Evolutionary conservation across 2,888 invertebrate species (phyloP).

Genomic region (Platynereis dumerilii): DNA sequence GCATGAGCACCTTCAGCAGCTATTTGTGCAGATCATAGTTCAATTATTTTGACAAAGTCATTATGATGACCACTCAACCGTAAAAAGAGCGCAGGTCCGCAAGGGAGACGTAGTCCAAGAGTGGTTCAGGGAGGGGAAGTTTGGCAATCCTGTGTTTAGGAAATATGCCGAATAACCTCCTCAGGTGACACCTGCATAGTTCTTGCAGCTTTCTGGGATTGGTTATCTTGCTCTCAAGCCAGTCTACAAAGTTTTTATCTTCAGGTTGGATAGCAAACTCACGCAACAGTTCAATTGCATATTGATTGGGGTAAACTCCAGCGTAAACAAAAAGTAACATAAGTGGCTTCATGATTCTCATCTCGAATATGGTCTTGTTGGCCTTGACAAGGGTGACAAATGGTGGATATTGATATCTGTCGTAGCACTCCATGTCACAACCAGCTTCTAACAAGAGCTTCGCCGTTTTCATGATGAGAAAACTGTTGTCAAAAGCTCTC

Average conservation of each 20-base stretch:
- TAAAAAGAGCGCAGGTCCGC: background rate
- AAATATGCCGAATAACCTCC: background rate
- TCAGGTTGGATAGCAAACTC: background rate
- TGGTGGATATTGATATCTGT: background rate
- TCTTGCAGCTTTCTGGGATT: background rate
- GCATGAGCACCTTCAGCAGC: too few relatives aligned
- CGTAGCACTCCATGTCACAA: constrained; percentile 5
- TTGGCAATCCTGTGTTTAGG: background rate
- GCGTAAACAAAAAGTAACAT: background rate
- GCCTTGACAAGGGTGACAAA: constrained; percentile 8
- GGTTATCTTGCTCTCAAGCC: background rate
- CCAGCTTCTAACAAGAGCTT: constrained; percentile 18
- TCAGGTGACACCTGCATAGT: background rate
- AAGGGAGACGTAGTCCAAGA: background rate
- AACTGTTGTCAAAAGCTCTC: constrained; percentile 3
- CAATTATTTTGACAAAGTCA: too few relatives aligned
- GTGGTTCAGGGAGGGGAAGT: background rate
- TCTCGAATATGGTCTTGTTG: constrained; percentile 4
- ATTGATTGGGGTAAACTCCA: background rate
- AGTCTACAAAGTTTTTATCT: background rate
- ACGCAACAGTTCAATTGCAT: background rate
- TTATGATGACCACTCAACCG: too few relatives aligned
- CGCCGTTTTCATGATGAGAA: background rate
- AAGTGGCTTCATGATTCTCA: background rate
- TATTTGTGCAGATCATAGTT: too few relatives aligned